Conservation (phyloP, 2,888 invertebrate genomes). For the Crocallis elinguaria region DNA sequence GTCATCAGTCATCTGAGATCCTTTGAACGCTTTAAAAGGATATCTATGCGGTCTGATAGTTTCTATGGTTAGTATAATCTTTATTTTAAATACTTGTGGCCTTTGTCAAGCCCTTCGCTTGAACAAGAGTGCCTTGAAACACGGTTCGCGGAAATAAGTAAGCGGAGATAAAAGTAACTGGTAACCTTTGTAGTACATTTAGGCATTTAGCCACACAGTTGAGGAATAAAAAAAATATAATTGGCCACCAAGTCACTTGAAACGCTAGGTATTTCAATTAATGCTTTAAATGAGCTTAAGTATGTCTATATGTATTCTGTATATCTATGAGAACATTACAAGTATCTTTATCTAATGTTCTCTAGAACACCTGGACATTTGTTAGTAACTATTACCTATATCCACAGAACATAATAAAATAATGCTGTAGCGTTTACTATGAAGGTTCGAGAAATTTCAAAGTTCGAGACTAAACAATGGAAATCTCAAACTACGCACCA, state of each 20-base stretch:
- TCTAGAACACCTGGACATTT: too few species aligned
- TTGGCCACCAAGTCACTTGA: too few species aligned
- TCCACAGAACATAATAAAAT: too few species aligned
- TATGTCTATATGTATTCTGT: too few species aligned
- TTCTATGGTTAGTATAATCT: slow-evolving; percentile 9
- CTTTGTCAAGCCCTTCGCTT: slow-evolving; percentile 42
- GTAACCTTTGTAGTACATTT: slow-evolving; percentile 45
- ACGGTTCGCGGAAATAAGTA: slow-evolving; percentile 52
- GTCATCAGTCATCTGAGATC: slow-evolving; percentile 36
- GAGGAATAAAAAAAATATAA: too few species aligned
- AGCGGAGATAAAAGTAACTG: slow-evolving; percentile 42
- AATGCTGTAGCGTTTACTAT: too few species aligned
- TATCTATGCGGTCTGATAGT: slow-evolving; percentile 23
- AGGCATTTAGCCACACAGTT: slow-evolving; percentile 20
- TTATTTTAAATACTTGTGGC: slow-evolving; percentile 4
- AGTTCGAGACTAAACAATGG: background rate
- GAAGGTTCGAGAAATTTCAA: background rate
- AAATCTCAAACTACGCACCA: background rate
- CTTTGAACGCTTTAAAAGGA: slow-evolving; percentile 34
- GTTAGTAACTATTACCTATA: too few species aligned
- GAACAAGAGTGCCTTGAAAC: slow-evolving; percentile 59
- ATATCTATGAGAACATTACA: too few species aligned
- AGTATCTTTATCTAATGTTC: too few species aligned
- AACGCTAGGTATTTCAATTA: too few species aligned
- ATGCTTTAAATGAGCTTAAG: too few species aligned